Evolutionary conservation across 2,888 invertebrate genomes (phyloP), one percentile per base, ranked within the genome.

Genomic region (Ametastegia equiseti): DNA sequence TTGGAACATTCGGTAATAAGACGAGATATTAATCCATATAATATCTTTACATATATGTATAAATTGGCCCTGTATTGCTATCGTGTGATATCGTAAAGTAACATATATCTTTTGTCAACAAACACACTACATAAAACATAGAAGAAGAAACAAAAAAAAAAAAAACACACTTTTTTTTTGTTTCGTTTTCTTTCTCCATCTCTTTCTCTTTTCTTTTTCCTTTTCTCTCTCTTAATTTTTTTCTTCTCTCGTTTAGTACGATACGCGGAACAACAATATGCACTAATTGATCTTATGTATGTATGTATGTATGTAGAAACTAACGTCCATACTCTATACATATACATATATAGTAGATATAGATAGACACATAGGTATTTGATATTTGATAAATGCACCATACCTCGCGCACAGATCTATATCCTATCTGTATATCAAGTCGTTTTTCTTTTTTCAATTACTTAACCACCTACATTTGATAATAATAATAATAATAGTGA

Each of bases 81-180:
- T n/a, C n/a, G n/a, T n/a, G n/a, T n/a, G n/a, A n/a, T n/a, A n/a
- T n/a, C n/a, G n/a, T n/a, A n/a, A n/a, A n/a, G n/a, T n/a, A n/a
- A n/a, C n/a, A n/a, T n/a, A n/a, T n/a, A n/a, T n/a, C n/a, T n/a
- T n/a, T n/a, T n/a, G n/a, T n/a, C n/a, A n/a, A n/a, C n/a, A n/a
- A n/a, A n/a, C n/a, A n/a, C n/a, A 42, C 7, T 42, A 42, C 1
- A 42, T 9, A 2, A 3, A 11, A 42, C 42, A 42, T 1, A 81
- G 54, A 80, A 80, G 39, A 75, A 81, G 60, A 81, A 39, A 57
- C 57, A 75, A 82, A 50, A 79, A 75, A 75, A 81, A 81, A 54
- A 83, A 83, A 83, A 73, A 84, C 83, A 84, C 82, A 84, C 82
- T 81, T 79, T n/a, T n/a, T n/a, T n/a, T n/a, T n/a, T n/a, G n/a